Conservation (phyloP, 2,113 vertebrate genomes). For the Dromiciops gliroides region DNA sequence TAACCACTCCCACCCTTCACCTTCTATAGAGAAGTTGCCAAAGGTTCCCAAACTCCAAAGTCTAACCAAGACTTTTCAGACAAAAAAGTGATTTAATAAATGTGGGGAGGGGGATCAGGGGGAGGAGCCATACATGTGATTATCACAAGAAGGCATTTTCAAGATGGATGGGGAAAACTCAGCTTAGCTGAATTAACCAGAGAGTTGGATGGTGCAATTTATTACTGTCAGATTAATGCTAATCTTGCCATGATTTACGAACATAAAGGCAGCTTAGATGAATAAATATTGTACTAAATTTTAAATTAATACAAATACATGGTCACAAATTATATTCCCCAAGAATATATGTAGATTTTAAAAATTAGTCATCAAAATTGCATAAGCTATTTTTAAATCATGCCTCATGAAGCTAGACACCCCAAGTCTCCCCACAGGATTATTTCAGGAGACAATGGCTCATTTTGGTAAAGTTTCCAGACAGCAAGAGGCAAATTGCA, state of each 20-base stretch:
- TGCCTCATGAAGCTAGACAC: neutral
- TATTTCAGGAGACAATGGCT: conserved; percentile 25
- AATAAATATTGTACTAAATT: conserved; percentile 69
- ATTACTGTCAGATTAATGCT: conserved; percentile 81
- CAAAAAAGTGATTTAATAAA: conserved; percentile 79
- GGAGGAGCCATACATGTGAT: conserved; percentile 78
- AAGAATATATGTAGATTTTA: conserved; percentile 32
- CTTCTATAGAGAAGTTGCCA: conserved; percentile 34
- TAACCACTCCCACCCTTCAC: conserved; percentile 29
- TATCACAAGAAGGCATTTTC: conserved; percentile 79
- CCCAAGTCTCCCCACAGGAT: conserved; percentile 1
- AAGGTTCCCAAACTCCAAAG: conserved; percentile 41
- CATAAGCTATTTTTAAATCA: conserved; percentile 27
- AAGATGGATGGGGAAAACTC: conserved; percentile 78
- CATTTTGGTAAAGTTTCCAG: conserved; percentile 25
- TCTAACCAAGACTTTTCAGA: conserved; percentile 66
- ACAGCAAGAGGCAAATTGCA: conserved; percentile 29
- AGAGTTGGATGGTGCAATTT: conserved; percentile 75
- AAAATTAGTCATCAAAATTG: conserved; percentile 45
- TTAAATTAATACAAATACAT: conserved; percentile 58
- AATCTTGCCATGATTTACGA: conserved; percentile 78
- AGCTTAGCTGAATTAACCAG: conserved; percentile 80
- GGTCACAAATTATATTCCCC: conserved; percentile 47
- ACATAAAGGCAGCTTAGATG: conserved; percentile 68
- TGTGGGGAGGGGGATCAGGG: conserved; percentile 31